Base-by-base conservation (phyloP, 1,140 invertebrate species). In the Teleopsis dalmanni region DNA sequence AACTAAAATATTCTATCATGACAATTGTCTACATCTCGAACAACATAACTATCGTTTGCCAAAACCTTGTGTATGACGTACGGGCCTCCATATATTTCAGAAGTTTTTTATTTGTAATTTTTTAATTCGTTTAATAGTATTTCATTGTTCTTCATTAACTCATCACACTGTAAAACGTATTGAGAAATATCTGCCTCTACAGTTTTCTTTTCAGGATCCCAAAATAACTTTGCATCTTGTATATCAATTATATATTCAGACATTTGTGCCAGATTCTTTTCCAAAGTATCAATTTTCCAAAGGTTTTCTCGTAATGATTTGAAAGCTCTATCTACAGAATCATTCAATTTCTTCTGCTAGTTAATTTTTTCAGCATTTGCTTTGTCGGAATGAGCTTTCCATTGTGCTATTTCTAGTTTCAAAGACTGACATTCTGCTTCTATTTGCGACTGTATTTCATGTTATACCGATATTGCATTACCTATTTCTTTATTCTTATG, bases 141-240 rank as follows among this genome's bases (percentile, higher is more conserved):
- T 57, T 82, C 80, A 56, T 83, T 82, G 60, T 81, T 82, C 56
- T 80, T 79, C 57, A 80, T 80, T 60, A 81, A 74, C 65, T 81
- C 78, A 34, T 73, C 74, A 45, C 79, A 74, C 62, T 83, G 80
- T n/a, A 75, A 65, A 54, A 81, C 77, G 41, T 75, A 78, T 57
- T 81, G 76, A 47, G 74, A 72, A 25, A 79, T 71, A 57, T 79
- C 78, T 23, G 75, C 73, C 48, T 76, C 75, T 1, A 79, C 57
- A 25, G 76, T 76, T 57, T 78, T 76, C 58, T 76, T 78, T 60
- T 79, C 78, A 48, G 70, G 67, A 46, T 70, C 60, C 16, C 47
- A 50, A 6, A 58, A 27, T 16, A 58, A 34, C 48, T 65, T 62
- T 33, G 58, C 57, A 26, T 62, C 58, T 40, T 63, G 60, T 31